These are phyloP conservation scores for Esox niger DNA, from an alignment of 2,113 vertebrate genomes.

Conservation along the genomic window DNA sequence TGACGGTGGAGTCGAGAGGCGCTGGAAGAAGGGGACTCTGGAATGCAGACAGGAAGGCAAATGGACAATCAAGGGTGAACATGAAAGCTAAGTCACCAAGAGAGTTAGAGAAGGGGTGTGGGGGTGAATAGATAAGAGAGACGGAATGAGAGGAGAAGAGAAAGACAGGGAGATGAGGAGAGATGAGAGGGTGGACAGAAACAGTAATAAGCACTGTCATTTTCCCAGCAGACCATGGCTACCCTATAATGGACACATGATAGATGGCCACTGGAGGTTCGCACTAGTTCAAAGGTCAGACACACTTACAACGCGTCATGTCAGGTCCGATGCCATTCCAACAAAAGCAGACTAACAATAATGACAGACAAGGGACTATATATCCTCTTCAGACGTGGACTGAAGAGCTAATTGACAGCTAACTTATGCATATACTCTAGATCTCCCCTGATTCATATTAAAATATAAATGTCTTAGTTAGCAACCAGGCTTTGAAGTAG, in stretches of 20 bases:
- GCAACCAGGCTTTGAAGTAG: too few relatives aligned
- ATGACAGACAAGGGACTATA: too few relatives aligned
- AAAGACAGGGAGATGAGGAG: background rate
- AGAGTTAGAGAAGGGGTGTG: slow-evolving; percentile 26
- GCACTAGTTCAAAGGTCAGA: slow-evolving; percentile 25
- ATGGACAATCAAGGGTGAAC: slow-evolving; percentile 4
- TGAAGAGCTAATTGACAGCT: too few relatives aligned
- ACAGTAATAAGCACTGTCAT: slow-evolving; percentile 56
- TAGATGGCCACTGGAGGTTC: slow-evolving; percentile 44
- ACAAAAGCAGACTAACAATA: slow-evolving; percentile 12
- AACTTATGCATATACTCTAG: too few relatives aligned
- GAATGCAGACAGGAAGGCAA: slow-evolving; percentile 30
- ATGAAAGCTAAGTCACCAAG: slow-evolving; percentile 27
- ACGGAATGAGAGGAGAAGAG: background rate
- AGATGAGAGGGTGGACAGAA: background rate
- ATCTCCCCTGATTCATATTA: too few relatives aligned
- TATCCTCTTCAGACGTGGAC: too few relatives aligned
- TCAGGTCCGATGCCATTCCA: background rate
- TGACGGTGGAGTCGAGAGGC: slow-evolving; percentile 15
- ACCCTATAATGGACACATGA: slow-evolving; percentile 53
- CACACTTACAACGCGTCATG: slow-evolving; percentile 22
- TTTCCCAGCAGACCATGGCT: slow-evolving; percentile 34
- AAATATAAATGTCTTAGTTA: too few relatives aligned
- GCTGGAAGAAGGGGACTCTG: slow-evolving; percentile 1
- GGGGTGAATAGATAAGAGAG: background rate